A percentile compares a stretch with the other conserved stretches of the same genome.
These are phyloP conservation scores for Periplaneta americana DNA, from an alignment of 1,140 invertebrate species.

Conservation along the genomic window DNA sequence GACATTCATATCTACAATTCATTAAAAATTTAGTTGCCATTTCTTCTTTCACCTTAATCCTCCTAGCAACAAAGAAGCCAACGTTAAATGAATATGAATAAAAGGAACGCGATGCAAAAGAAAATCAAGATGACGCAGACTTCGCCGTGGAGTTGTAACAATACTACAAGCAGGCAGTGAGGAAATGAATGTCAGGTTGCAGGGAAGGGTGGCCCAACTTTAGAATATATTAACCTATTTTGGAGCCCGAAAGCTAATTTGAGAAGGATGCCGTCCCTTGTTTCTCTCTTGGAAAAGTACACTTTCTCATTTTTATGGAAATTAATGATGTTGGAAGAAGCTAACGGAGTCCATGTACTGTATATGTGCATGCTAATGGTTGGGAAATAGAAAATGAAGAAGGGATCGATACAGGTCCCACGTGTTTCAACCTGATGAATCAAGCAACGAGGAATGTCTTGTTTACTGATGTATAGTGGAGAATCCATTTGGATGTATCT, in stretches of 20 bases:
- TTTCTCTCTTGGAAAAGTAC: not conserved
- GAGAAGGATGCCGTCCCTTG: conserved; percentile 9
- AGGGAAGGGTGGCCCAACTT: conserved; percentile 10
- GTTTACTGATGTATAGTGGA: not conserved
- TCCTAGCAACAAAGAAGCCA: not conserved
- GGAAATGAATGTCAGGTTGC: not conserved
- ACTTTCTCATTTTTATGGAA: not conserved
- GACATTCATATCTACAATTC: no score
- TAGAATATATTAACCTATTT: conserved; percentile 24
- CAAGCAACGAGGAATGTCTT: not conserved
- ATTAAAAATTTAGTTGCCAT: no score
- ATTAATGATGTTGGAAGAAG: not conserved
- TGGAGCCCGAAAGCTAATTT: conserved; percentile 22
- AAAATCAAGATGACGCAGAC: not conserved
- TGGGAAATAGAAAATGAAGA: not conserved
- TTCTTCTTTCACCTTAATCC: not conserved
- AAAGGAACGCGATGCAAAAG: not conserved
- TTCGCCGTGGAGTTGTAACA: conserved; percentile 16
- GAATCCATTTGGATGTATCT: no score
- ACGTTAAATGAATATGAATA: not conserved
- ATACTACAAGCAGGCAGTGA: conserved; percentile 3
- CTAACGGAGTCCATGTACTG: not conserved
- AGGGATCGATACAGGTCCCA: not conserved
- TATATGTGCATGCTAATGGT: not conserved
- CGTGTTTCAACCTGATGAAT: not conserved